Conservation (phyloP, 2,113 vertebrate genomes). For the Myocastor coypus region DNA sequence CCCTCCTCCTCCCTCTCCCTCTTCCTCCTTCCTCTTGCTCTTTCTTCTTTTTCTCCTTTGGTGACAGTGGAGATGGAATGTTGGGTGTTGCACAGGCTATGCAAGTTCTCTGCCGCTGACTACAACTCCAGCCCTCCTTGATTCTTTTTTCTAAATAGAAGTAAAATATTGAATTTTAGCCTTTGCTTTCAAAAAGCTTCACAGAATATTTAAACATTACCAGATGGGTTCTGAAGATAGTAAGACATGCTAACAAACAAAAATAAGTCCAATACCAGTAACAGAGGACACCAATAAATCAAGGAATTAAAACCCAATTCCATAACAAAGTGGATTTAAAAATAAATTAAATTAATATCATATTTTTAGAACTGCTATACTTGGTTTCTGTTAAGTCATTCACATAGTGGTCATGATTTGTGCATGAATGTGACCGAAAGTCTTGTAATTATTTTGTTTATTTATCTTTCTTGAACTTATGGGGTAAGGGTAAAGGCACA, state of each 20-base stretch:
- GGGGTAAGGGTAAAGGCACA: neutral
- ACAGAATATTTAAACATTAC: neutral
- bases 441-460: neutral
- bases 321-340: neutral
- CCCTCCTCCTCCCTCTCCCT: too few relatives aligned
- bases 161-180: neutral
- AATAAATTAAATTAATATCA: neutral
- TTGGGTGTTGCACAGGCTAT: neutral
- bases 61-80: neutral
- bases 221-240: neutral
- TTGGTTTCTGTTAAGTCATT: neutral
- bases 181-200: neutral
- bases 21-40: too few relatives aligned
- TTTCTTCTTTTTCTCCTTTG: too few relatives aligned
- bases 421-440: neutral
- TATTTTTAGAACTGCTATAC: conserved; percentile 1
- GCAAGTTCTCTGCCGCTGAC: neutral
- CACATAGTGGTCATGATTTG: neutral
- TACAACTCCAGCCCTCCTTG: neutral
- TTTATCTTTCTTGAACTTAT: conserved; percentile 37
- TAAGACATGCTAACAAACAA: neutral
- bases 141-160: neutral
- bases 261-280: neutral
- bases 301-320: neutral
- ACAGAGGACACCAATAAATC: neutral